Evolutionary conservation across 2,113 vertebrate genomes (phyloP), one percentile per base, ranked within the genome.

Genomic region (Protomyctophum bolini): DNA sequence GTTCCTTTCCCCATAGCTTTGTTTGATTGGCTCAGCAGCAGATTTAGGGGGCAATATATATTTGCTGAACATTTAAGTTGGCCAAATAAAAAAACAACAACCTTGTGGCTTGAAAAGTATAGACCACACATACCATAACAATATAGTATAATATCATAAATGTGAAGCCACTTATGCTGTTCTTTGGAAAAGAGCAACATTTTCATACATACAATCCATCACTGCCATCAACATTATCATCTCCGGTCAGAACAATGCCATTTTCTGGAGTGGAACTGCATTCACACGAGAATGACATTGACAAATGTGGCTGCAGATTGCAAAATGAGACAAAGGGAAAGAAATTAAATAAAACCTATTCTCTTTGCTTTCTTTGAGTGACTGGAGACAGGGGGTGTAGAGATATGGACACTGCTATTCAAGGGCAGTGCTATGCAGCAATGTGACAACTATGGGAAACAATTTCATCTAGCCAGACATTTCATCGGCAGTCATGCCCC

Each of bases 331-430:
- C 85, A 90, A 89, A 86, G 28, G 63, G 80, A 85, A 91, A 90
- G 90, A 90, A 87, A 89, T 89, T 88, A 87, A 89, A 90, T 87
- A 90, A 89, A 90, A 90, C 69, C 84, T 80, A 86, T 86, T 88
- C 85, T 83, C 75, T 64, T 81, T 86, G 72, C 77, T 75, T 79
- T 81, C 55, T 84, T 79, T 86, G 77, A 86, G 83, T 66, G 71
- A 70, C 76, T 76, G 73, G 80, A 82, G 87, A 87, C 83, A 83
- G 84, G 76, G 70, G 80, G 85, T 70, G 83, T 76, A 72, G 81
- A 70, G 60, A 84, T 75, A 85, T 15, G 64, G 80, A 83, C 80
- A 21, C 68, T 58, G 80, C 83, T 79, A 81, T 82, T 76, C 77
- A 50, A 85, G 81, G 73, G 80, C 77, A 49, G 81, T 65, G 79